A percentile compares a stretch with the other conserved stretches of the same genome.
phyloP scores from a whole-genome alignment of 2,113 vertebrate species.

The Engraulis encrasicolus region DNA sequence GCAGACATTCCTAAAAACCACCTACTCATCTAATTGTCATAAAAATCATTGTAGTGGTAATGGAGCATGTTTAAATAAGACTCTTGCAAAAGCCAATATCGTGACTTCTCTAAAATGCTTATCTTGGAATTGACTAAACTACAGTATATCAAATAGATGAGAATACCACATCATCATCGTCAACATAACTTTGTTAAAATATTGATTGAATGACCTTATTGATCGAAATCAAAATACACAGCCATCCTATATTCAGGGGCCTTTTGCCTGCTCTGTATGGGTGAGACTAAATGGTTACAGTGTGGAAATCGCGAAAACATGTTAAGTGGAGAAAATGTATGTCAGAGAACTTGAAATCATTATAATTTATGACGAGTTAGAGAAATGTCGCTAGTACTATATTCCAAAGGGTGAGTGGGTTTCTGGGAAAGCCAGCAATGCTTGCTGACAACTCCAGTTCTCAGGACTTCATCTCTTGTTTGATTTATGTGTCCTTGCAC shows the following conservation, averaged over 20 bases:
- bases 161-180: too few relatives aligned
- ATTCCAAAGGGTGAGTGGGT: not conserved
- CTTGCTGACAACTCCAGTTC: not conserved
- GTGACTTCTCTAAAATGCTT: not conserved
- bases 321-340: too few relatives aligned
- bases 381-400: not conserved
- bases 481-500: not conserved
- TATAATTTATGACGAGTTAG: not conserved
- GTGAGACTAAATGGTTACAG: not conserved
- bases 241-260: not conserved
- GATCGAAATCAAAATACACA: too few relatives aligned
- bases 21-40: not conserved
- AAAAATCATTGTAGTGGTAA: too few relatives aligned
- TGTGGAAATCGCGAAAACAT: too few relatives aligned
- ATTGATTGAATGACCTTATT: too few relatives aligned
- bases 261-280: not conserved
- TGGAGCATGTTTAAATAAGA: not conserved
- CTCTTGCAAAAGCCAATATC: not conserved
- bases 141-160: too few relatives aligned
- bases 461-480: not conserved
- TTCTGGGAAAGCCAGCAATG: not conserved
- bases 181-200: too few relatives aligned
- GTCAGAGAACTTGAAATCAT: not conserved
- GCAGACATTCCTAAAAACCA: not conserved
- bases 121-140: too few relatives aligned